phyloP scores from a whole-genome alignment of 2,113 vertebrate species.

The Picathartes gymnocephalus region DNA sequence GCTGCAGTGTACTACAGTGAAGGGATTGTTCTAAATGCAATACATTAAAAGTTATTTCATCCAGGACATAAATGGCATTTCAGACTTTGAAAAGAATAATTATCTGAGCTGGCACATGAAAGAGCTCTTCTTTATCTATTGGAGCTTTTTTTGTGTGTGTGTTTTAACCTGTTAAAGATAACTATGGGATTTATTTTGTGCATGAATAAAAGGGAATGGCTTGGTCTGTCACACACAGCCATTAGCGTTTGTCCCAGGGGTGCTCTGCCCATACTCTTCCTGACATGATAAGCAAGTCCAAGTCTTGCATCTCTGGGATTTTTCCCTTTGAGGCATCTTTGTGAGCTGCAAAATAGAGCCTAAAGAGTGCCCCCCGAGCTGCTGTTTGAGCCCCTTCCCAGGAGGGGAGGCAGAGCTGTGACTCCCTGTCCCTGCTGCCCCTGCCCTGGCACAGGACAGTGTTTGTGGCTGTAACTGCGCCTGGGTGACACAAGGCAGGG shows the following conservation, averaged over 20 bases:
- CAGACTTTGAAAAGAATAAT: constrained; percentile 23
- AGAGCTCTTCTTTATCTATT: background rate
- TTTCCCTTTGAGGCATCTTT: background rate
- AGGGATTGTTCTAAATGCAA: background rate
- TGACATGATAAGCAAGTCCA: background rate
- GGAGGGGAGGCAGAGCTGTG: background rate
- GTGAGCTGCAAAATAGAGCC: background rate
- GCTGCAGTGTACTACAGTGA: background rate
- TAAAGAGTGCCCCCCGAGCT: rapidly evolving
- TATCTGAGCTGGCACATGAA: background rate
- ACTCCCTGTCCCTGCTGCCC: rapidly evolving
- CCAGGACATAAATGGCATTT: background rate
- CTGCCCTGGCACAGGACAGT: background rate
- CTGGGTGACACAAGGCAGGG: rapidly evolving
- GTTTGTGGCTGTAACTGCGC: background rate
- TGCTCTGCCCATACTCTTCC: background rate
- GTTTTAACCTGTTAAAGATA: background rate
- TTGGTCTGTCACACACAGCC: background rate
- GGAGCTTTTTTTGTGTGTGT: background rate
- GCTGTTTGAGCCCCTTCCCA: background rate
- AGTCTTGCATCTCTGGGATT: background rate
- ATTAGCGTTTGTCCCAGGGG: background rate
- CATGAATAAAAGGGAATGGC: background rate
- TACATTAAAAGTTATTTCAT: background rate
- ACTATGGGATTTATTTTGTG: background rate